Percentiles rank a stretch among this genome's conserved stretches.
These are phyloP conservation scores for Cyprinella venusta DNA, from an alignment of 2,797 vertebrate species.

Conservation along the genomic window DNA sequence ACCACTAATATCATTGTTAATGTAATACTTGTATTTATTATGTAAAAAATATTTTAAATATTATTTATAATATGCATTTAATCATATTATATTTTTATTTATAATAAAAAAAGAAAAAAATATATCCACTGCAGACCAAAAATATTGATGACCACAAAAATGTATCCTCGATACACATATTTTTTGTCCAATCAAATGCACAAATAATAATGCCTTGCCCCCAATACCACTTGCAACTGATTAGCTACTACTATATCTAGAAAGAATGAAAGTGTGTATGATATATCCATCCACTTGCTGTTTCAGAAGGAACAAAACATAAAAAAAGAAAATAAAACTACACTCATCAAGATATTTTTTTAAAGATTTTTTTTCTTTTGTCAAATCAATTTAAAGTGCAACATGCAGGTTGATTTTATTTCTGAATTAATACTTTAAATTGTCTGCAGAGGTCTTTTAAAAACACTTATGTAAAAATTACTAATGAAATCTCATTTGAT, in stretches of 20 bases:
- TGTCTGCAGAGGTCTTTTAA: no score
- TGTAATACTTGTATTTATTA: no score
- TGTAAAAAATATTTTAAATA: no score
- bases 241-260: neutral
- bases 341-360: conserved; percentile 11
- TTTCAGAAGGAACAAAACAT: neutral
- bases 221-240: neutral
- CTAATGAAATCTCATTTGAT: no score
- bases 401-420: no score
- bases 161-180: neutral
- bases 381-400: no score
- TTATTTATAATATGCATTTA: neutral
- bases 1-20: no score
- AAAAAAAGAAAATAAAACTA: conserved; percentile 13
- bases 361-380: no score
- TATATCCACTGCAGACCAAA: neutral
- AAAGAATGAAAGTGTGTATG: neutral
- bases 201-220: neutral
- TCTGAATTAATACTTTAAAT: no score
- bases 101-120: neutral
- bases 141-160: neutral
- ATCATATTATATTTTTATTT: neutral
- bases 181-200: neutral
- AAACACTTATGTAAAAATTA: no score
- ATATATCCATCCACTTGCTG: neutral